Conservation (phyloP, 2,888 invertebrate genomes). For the Periphyllus acericola region DNA sequence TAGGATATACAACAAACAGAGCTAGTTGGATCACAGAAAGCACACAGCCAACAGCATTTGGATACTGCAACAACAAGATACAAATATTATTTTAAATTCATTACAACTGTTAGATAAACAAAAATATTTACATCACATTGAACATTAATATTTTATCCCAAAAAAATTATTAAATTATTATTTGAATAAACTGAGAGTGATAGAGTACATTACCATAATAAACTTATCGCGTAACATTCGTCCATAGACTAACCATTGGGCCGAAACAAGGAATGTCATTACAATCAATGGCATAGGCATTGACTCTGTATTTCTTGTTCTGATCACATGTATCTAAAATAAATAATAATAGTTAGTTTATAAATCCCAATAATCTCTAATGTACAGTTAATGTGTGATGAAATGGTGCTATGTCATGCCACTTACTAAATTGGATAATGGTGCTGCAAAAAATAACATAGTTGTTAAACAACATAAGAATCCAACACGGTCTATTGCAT, state of each 20-base stretch:
- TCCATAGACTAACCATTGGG: slow-evolving; percentile 89
- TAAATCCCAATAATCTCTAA: not conserved
- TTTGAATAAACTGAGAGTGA: not conserved
- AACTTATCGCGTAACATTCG: slow-evolving; percentile 79
- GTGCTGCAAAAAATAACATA: slow-evolving; percentile 83
- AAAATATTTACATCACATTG: not conserved
- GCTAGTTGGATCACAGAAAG: slow-evolving; percentile 79
- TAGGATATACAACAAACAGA: slow-evolving; percentile 81
- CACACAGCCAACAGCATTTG: slow-evolving; percentile 82
- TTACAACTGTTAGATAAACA: not conserved
- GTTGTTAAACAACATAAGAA: slow-evolving; percentile 78
- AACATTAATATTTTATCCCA: not conserved
- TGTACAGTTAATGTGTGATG: not conserved
- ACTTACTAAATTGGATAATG: slow-evolving; percentile 78
- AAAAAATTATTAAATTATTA: not conserved
- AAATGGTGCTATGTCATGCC: not conserved
- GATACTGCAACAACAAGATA: slow-evolving; percentile 72
- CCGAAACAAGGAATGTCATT: slow-evolving; percentile 82
- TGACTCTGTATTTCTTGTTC: slow-evolving; percentile 82
- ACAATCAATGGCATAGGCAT: slow-evolving; percentile 88
- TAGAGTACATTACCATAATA: slow-evolving; percentile 75
- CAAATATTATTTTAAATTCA: not conserved
- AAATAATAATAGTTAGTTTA: not conserved
- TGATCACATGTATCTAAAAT: slow-evolving; percentile 77
- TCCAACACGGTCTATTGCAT: slow-evolving; percentile 75